Conservation (phyloP, 2,113 vertebrate genomes). For the Eolophus roseicapilla region DNA sequence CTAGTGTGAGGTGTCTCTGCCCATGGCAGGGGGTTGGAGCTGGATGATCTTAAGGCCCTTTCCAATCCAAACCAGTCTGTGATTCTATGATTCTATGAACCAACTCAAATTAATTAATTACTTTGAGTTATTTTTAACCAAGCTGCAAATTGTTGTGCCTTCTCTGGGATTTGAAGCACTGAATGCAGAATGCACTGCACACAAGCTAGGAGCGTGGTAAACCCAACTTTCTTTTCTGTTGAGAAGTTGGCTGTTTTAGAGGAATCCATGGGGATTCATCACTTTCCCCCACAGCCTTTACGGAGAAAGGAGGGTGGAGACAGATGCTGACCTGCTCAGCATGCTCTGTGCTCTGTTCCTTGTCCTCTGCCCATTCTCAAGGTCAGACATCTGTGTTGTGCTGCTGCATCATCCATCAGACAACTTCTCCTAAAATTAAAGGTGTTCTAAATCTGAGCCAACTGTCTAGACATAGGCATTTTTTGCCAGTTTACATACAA, state of each 20-base stretch:
- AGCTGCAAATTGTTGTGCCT: neutral
- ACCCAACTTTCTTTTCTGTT: neutral
- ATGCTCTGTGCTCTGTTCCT: neutral
- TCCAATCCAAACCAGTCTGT: neutral
- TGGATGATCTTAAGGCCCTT: neutral
- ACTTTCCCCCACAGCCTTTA: neutral
- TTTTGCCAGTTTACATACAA: no score
- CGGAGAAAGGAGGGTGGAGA: neutral
- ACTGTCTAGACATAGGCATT: no score
- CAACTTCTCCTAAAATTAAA: neutral
- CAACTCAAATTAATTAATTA: neutral
- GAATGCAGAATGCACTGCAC: fast-evolving
- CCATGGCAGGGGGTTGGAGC: neutral
- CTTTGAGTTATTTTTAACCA: neutral
- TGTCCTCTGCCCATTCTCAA: neutral
- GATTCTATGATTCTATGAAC: neutral
- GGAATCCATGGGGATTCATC: neutral
- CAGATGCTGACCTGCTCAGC: no score
- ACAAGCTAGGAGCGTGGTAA: neutral
- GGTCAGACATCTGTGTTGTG: fast-evolving
- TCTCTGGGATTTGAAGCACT: neutral
- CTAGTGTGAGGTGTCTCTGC: neutral
- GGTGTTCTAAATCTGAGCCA: neutral
- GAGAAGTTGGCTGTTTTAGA: neutral
- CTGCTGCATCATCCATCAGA: no score